phyloP scores from a whole-genome alignment of 2,888 invertebrate species.

The Tipula helvola region DNA sequence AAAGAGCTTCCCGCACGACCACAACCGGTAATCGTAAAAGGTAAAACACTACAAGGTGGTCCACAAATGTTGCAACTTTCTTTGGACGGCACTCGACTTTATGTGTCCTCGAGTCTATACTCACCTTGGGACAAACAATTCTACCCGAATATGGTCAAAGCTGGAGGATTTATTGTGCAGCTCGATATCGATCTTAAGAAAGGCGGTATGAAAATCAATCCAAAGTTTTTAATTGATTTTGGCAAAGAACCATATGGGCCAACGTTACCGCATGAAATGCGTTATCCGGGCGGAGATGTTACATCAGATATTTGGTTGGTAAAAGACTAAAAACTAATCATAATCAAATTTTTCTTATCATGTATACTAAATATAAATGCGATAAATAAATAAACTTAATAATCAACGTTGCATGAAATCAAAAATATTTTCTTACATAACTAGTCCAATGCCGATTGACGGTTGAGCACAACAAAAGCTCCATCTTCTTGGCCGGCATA shows the following conservation, averaged over 20 bases:
- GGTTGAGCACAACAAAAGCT: slow-evolving; percentile 73
- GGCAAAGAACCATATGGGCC: slow-evolving; percentile 79
- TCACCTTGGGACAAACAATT: slow-evolving; percentile 92
- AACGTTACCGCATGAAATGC: slow-evolving; percentile 86
- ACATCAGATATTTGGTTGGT: slow-evolving; percentile 89
- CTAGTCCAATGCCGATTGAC: slow-evolving; percentile 78
- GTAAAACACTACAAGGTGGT: slow-evolving; percentile 63
- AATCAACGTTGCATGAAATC: background rate
- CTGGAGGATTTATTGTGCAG: slow-evolving; percentile 55
- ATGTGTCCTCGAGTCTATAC: slow-evolving; percentile 80
- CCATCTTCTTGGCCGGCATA: slow-evolving; percentile 63
- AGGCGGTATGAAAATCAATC: slow-evolving; percentile 79
- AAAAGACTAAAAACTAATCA: slow-evolving; percentile 29
- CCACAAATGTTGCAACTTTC: slow-evolving; percentile 97
- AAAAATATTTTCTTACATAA: slow-evolving; percentile 46
- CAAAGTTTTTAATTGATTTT: slow-evolving; percentile 83
- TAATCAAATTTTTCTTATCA: background rate
- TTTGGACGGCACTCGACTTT: slow-evolving; percentile 85
- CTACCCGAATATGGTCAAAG: slow-evolving; percentile 70
- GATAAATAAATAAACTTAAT: background rate
- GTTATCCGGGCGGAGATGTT: slow-evolving; percentile 96
- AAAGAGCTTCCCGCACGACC: slow-evolving; percentile 55
- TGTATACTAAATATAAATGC: background rate
- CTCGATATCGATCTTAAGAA: slow-evolving; percentile 72
- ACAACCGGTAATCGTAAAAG: slow-evolving; percentile 58